Evolutionary conservation across 2,113 vertebrate genomes (phyloP).

Genomic region (Elanus axillaris): DNA sequence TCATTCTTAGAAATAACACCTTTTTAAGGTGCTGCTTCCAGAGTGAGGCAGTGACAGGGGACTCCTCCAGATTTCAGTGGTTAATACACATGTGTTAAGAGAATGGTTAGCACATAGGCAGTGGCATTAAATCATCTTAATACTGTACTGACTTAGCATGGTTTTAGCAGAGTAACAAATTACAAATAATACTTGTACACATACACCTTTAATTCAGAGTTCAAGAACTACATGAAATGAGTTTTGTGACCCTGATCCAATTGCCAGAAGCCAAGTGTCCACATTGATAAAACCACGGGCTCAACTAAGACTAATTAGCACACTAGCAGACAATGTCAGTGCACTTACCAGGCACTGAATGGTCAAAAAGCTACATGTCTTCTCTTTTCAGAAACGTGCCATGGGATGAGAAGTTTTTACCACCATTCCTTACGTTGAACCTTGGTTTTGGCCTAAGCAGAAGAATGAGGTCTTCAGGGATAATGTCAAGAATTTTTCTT

Average conservation of each 20-base stretch:
- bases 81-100: not conserved
- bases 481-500: not conserved
- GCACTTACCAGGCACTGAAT: not conserved
- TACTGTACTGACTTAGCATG: not conserved
- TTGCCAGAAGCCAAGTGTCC: not conserved
- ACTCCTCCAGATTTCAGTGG: not conserved
- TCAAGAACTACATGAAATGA: conserved; percentile 6
- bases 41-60: not conserved
- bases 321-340: not conserved
- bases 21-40: not conserved
- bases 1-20: not conserved
- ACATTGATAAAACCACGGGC: not conserved
- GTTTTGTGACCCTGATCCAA: not conserved
- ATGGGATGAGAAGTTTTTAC: not conserved
- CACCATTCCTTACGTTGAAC: not conserved
- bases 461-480: not conserved
- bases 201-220: not conserved
- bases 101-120: not conserved
- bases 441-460: not conserved
- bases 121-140: not conserved
- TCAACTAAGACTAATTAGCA: not conserved
- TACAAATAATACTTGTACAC: not conserved
- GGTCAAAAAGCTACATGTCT: not conserved
- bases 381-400: not conserved
- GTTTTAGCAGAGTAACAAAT: not conserved